phyloP scores from a whole-genome alignment of 35 echinoderm and acorn worm genomes.

The Apostichopus japonicus region DNA sequence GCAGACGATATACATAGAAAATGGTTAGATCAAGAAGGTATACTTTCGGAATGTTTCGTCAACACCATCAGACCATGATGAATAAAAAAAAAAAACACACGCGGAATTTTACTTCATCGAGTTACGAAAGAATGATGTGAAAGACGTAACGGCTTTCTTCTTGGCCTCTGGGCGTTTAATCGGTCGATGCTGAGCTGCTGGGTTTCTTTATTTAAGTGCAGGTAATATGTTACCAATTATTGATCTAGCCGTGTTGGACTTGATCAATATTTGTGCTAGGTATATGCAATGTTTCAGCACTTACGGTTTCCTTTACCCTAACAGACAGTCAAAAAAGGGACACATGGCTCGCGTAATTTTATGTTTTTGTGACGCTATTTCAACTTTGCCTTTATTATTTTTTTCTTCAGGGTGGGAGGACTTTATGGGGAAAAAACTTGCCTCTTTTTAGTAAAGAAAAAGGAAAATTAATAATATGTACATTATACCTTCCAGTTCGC shows the following conservation, averaged over 20 bases:
- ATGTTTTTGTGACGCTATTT: background rate
- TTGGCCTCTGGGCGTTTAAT: background rate
- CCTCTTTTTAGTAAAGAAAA: too few relatives aligned
- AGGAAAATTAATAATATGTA: too few relatives aligned
- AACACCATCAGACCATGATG: background rate
- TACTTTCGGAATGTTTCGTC: background rate
- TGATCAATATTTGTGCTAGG: constrained; percentile 28
- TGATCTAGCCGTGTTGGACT: background rate
- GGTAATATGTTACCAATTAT: constrained; percentile 48
- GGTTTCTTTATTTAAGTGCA: constrained; percentile 31
- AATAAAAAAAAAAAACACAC: too few relatives aligned
- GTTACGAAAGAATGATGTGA: background rate
- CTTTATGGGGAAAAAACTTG: too few relatives aligned
- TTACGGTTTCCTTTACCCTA: background rate
- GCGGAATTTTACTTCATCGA: too few relatives aligned
- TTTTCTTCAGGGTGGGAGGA: background rate
- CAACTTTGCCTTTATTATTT: background rate
- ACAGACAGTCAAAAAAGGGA: background rate
- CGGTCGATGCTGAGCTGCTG: constrained; percentile 9
- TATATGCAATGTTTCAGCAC: background rate
- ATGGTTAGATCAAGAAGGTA: too few relatives aligned
- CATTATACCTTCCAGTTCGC: too few relatives aligned
- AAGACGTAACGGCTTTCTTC: background rate
- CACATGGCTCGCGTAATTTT: background rate
- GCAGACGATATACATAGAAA: too few relatives aligned